phyloP scores from a whole-genome alignment of 1,140 invertebrate species.

The Steinernema feltiae region DNA sequence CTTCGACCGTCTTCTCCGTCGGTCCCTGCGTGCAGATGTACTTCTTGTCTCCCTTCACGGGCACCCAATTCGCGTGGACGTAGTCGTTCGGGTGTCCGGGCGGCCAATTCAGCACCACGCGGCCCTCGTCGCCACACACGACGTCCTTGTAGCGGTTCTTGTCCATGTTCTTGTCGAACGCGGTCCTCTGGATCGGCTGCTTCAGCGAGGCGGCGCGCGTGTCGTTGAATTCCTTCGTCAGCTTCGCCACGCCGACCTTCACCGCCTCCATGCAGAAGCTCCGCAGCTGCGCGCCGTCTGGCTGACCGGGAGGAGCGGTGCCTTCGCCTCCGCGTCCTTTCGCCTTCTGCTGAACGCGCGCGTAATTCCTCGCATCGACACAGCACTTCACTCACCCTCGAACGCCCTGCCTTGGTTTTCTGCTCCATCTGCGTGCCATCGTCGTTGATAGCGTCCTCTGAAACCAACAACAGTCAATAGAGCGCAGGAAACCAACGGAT shows the following conservation, averaged over 20 bases:
- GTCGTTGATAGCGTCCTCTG: background rate
- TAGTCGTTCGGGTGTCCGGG: conserved; percentile 73
- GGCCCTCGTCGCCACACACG: conserved; percentile 69
- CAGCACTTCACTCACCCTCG: background rate
- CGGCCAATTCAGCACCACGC: conserved; percentile 77
- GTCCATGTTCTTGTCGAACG: background rate
- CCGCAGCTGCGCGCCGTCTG: background rate
- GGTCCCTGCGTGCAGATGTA: conserved; percentile 59
- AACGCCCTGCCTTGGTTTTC: background rate
- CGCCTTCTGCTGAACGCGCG: background rate
- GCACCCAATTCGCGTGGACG: conserved; percentile 95
- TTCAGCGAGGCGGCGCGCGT: background rate
- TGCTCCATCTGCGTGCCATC: conserved; percentile 8
- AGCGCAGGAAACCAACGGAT: too few relatives aligned
- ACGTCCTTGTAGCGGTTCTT: conserved; percentile 23
- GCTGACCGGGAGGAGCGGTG: background rate
- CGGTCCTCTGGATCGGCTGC: background rate
- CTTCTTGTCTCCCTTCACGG: conserved; percentile 71
- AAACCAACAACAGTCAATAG: too few relatives aligned
- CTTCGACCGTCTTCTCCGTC: conserved; percentile 58
- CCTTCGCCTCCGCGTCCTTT: background rate
- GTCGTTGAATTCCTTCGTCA: background rate
- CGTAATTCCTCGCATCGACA: background rate
- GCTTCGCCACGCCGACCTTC: background rate
- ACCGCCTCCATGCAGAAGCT: background rate